A percentile compares a stretch with the other conserved stretches of the same genome.
These are phyloP conservation scores for Empidonax traillii DNA, from an alignment of 2,113 vertebrate species.

Conservation along the genomic window DNA sequence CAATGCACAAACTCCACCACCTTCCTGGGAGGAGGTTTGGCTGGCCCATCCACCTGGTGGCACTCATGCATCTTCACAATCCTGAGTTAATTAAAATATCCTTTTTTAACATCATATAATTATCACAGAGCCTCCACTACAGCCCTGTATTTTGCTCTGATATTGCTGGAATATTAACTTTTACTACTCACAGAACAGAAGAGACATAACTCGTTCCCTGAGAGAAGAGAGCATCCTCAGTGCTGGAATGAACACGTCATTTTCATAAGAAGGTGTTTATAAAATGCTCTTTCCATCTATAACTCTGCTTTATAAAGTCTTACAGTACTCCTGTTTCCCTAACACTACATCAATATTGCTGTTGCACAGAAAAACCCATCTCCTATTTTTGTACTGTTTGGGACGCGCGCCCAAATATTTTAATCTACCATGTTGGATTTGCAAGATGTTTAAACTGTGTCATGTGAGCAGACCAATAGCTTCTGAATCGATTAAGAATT, in stretches of 20 bases:
- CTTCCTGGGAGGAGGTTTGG: background rate
- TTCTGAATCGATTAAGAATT: background rate
- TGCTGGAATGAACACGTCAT: background rate
- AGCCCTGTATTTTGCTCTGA: background rate
- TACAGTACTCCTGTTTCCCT: background rate
- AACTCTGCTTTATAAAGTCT: background rate
- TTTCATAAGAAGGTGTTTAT: background rate
- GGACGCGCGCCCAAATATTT: background rate
- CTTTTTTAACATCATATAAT: background rate
- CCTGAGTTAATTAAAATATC: background rate
- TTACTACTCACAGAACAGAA: background rate
- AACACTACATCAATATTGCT: background rate
- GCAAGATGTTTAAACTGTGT: background rate
- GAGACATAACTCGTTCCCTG: fast-evolving
- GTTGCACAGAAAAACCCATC: background rate
- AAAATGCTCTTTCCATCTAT: background rate
- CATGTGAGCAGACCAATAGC: background rate
- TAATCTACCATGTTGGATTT: background rate
- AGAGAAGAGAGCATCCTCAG: background rate
- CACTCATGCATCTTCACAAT: background rate
- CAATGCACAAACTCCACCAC: background rate
- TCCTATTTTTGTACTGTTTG: background rate
- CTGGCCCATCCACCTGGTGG: constrained; percentile 23
- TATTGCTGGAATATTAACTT: background rate
- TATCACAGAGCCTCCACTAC: background rate